These are phyloP conservation scores for Thunnus maccoyii DNA, from an alignment of 2,113 vertebrate species.

Conservation along the genomic window DNA sequence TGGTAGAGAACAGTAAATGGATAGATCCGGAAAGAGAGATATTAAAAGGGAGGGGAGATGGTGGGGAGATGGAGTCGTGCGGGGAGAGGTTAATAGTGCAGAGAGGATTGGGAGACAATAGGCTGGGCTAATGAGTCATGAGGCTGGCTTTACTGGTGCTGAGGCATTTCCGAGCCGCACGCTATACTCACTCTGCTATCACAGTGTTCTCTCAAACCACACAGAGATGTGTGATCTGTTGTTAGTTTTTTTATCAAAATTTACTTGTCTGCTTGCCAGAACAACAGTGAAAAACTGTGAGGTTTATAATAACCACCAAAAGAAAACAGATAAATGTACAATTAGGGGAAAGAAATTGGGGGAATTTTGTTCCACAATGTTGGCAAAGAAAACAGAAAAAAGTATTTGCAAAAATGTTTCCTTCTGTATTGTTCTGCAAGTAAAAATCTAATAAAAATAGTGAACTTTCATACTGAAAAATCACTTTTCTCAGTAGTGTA, in stretches of 20 bases:
- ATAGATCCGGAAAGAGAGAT: slow-evolving; percentile 34
- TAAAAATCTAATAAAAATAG: not conserved
- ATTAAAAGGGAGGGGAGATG: slow-evolving; percentile 22
- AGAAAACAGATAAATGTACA: not conserved
- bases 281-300: not conserved
- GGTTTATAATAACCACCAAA: not conserved
- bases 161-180: slow-evolving; percentile 59
- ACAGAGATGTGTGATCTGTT: not conserved
- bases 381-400: not conserved
- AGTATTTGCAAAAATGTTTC: no score
- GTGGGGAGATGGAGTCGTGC: not conserved
- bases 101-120: slow-evolving; percentile 74
- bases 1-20: slow-evolving; percentile 31
- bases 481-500: not conserved
- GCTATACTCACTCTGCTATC: slow-evolving; percentile 18
- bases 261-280: not conserved
- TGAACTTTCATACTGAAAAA: not conserved
- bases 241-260: not conserved
- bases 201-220: not conserved
- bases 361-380: not conserved
- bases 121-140: slow-evolving; percentile 69
- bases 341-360: not conserved
- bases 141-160: slow-evolving; percentile 63
- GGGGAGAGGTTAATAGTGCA: slow-evolving; percentile 63
- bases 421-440: not conserved